Base-by-base conservation (phyloP, 2,888 invertebrate species). In the Drosophila histrio region DNA sequence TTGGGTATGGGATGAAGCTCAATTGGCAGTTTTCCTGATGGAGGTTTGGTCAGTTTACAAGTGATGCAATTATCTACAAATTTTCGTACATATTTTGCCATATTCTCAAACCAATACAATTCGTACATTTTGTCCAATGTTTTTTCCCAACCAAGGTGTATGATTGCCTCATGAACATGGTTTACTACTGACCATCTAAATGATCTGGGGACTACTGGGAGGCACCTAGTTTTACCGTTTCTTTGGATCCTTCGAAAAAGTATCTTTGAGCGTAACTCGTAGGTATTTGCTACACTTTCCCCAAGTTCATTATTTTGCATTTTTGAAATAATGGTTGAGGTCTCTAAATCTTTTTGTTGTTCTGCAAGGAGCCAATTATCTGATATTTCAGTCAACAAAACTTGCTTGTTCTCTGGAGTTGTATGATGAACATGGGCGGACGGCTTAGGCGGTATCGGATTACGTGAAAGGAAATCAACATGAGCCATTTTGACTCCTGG, bases 111-210 rank as follows among this genome's bases (percentile, higher is more conserved):
- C 52, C 69, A 69, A 41, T 67, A 64, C 34, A 60, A 52, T 24
- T 62, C 56, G 36, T 62, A 64, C 8, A 67, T 54, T 50, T 70
- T 67, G 21, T 65, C 65, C 9, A 74, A 49, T 1, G 65, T 68
- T 28, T 74, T 68, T 39, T 62, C 56, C 39, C 58, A 65, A 32
- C 68, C 64, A 30, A 68, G 47, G 39, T 68, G 71, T 56, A 63
- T 46, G 39, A 69, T 26, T 8, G 67, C 50, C 19, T 72, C 61
- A 36, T 64, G 67, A 1, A 64, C 60, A 38, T 62, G 47, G 17
- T 66, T 69, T 1, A 71, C 50, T 28, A 57, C 46, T 7, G 72
- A 54, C 69, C 65, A 66, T 39, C 52, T 66, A 32, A 69, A 63
- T 6, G 54, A 7, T 36, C 62, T 62, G 1, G 70, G 62, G 22